Conservation (phyloP, 2,797 vertebrate genomes). For the Brachyalestes nurse region DNA sequence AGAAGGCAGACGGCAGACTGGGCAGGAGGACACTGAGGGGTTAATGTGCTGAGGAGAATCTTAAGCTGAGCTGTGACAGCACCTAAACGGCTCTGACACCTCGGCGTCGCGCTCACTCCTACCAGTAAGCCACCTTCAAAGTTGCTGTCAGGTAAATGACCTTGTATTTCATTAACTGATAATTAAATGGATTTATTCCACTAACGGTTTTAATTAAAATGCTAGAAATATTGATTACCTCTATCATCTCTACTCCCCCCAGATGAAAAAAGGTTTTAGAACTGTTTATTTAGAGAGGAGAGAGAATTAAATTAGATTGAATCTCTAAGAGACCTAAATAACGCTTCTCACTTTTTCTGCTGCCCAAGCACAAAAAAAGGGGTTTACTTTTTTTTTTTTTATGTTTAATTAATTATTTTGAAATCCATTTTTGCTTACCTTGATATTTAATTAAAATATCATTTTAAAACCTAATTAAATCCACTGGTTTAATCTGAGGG, state of each 20-base stretch:
- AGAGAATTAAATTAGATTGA: conserved; percentile 94
- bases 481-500: conserved; percentile 85
- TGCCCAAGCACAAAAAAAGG: conserved; percentile 86
- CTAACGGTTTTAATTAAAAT: conserved; percentile 99
- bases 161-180: conserved; percentile 99
- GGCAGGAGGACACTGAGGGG: conserved; percentile 71
- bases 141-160: conserved; percentile 96
- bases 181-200: conserved; percentile 99
- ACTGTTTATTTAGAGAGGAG: conserved; percentile 93
- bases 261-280: conserved; percentile 92
- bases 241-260: conserved; percentile 93
- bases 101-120: conserved; percentile 85
- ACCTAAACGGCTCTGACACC: conserved; percentile 89
- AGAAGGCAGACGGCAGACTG: conserved; percentile 38
- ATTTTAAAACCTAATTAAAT: conserved; percentile 98
- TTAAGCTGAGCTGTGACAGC: conserved; percentile 88
- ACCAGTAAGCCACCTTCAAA: conserved; percentile 91
- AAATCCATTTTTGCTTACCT: conserved; percentile 95
- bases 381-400: conserved; percentile 73
- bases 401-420: conserved; percentile 98
- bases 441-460: conserved; percentile 99
- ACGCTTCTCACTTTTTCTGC: conserved; percentile 90
- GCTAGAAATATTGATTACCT: conserved; percentile 99
- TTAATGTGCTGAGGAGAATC: conserved; percentile 85
- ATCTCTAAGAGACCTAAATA: conserved; percentile 89